phyloP scores from a whole-genome alignment of 1,140 invertebrate species.

The Drosophila sturtevanti region DNA sequence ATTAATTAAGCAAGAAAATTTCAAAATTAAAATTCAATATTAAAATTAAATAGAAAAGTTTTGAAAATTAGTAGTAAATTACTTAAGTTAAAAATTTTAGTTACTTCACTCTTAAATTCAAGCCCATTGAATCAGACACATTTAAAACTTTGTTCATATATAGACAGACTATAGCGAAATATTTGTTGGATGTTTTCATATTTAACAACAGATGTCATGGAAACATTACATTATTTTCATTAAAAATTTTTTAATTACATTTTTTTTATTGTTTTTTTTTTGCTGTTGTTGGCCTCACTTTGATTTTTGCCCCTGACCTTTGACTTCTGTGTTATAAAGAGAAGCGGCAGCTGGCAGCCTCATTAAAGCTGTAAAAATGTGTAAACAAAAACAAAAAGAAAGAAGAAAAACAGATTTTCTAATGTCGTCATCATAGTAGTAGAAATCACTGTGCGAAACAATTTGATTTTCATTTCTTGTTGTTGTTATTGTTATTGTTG shows the following conservation, averaged over 20 bases:
- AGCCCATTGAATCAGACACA: too few relatives aligned
- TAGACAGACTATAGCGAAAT: too few relatives aligned
- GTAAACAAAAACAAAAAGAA: conserved; percentile 11
- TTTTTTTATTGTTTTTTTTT: conserved; percentile 52
- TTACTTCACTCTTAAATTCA: too few relatives aligned
- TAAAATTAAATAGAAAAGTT: too few relatives aligned
- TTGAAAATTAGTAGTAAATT: too few relatives aligned
- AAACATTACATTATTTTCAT: conserved; percentile 65
- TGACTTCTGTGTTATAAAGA: conserved; percentile 4
- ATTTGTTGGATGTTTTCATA: neutral
- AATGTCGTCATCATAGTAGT: conserved; percentile 5
- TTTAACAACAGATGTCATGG: conserved; percentile 59
- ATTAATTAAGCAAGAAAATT: too few relatives aligned
- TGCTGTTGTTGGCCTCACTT: neutral
- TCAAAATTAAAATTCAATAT: too few relatives aligned
- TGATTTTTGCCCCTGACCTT: conserved; percentile 55
- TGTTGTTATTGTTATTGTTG: conserved; percentile 30
- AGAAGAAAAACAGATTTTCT: conserved; percentile 2
- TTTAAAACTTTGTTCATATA: neutral
- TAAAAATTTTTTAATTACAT: conserved; percentile 75
- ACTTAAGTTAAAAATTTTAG: too few relatives aligned
- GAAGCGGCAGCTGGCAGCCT: conserved; percentile 47
- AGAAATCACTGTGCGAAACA: conserved; percentile 12
- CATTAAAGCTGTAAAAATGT: conserved; percentile 57
- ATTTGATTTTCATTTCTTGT: conserved; percentile 25